Conservation (phyloP, 2,113 vertebrate species). For the Alexandromys fortis region DNA sequence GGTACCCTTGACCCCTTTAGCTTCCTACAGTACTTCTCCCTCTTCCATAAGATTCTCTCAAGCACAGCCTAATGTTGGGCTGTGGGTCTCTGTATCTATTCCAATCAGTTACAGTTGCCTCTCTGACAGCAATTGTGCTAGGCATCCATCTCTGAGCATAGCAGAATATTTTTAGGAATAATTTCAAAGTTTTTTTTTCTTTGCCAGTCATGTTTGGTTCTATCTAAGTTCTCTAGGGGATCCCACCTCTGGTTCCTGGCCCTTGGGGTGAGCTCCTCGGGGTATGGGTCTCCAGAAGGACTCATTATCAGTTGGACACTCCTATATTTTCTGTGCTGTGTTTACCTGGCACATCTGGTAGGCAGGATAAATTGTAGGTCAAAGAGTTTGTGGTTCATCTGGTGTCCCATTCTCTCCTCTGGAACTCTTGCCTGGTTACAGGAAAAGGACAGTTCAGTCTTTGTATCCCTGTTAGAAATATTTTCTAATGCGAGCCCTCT, state of each 20-base stretch:
- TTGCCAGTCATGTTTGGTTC: not conserved
- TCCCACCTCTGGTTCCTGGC: not conserved
- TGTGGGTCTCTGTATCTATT: not conserved
- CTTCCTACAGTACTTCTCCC: not conserved
- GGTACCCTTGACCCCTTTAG: not conserved
- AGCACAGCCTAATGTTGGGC: not conserved
- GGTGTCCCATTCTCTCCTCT: not conserved
- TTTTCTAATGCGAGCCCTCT: too few relatives aligned
- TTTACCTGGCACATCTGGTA: not conserved
- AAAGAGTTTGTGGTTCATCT: not conserved
- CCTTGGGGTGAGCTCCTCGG: not conserved
- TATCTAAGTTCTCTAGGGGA: not conserved
- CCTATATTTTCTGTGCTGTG: not conserved
- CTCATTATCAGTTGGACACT: not conserved
- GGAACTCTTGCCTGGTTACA: not conserved
- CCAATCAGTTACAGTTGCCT: not conserved
- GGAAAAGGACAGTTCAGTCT: not conserved
- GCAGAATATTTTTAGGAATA: not conserved
- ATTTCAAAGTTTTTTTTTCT: not conserved
- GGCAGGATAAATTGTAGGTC: not conserved
- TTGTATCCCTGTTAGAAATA: not conserved
- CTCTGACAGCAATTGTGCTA: not conserved
- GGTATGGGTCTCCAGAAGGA: too few relatives aligned
- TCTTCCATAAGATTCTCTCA: not conserved
- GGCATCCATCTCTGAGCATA: not conserved